phyloP scores from a whole-genome alignment of 2,113 vertebrate genomes.

The Myrmecophaga tridactyla region DNA sequence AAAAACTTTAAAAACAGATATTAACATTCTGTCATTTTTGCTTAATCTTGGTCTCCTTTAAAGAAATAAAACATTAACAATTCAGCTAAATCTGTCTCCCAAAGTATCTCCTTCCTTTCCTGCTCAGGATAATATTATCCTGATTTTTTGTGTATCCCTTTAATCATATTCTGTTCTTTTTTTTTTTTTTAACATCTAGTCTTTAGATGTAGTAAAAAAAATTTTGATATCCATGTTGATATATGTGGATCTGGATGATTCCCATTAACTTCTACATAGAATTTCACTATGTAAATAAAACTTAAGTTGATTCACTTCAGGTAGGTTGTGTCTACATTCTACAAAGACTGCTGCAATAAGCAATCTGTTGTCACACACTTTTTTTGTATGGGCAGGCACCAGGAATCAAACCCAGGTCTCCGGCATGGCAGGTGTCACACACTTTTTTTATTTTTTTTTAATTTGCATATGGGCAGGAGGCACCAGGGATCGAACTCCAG shows the following conservation, averaged over 20 bases:
- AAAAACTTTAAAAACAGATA: not conserved
- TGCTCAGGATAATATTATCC: not conserved
- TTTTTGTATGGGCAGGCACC: no score
- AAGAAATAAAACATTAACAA: not conserved
- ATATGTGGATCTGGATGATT: not conserved
- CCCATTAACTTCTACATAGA: not conserved
- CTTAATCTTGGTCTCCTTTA: not conserved
- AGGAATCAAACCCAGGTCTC: no score
- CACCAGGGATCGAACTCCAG: no score
- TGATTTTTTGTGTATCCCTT: not conserved
- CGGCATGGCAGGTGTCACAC: no score
- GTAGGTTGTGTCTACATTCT: constrained; percentile 6
- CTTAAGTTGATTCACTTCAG: constrained; percentile 28
- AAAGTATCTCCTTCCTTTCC: not conserved
- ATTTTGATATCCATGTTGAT: constrained; percentile 41
- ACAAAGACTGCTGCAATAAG: not conserved
- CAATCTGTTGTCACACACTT: no score
- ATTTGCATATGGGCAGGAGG: no score
- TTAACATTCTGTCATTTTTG: constrained; percentile 15
- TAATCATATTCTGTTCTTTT: not conserved
- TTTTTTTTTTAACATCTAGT: not conserved
- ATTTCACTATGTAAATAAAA: not conserved
- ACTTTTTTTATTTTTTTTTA: no score
- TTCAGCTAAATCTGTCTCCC: not conserved
- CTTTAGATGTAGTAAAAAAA: no score